These are phyloP conservation scores for Palythoa grandis DNA, from an alignment of 92 coral and sea anemone species.

Conservation along the genomic window DNA sequence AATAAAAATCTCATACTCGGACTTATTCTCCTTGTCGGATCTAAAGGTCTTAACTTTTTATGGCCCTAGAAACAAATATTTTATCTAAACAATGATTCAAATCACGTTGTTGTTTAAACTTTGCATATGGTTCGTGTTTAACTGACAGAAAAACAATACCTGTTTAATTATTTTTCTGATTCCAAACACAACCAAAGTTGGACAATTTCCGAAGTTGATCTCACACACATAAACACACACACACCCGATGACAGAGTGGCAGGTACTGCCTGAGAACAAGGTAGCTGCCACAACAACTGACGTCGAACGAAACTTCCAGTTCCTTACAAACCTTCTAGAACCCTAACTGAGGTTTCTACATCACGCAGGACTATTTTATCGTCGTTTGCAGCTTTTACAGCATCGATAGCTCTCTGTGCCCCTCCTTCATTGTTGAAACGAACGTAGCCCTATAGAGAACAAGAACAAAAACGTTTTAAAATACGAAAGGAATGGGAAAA, in stretches of 20 bases:
- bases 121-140: too few relatives aligned
- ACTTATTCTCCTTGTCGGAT: too few relatives aligned
- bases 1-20: too few relatives aligned
- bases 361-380: slow-evolving; percentile 79
- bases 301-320: neutral
- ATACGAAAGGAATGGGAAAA: neutral
- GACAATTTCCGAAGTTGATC: too few relatives aligned
- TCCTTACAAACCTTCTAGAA: slow-evolving; percentile 75
- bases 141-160: too few relatives aligned
- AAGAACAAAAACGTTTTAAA: neutral
- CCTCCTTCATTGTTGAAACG: slow-evolving; percentile 81
- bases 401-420: slow-evolving; percentile 86
- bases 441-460: slow-evolving; percentile 66
- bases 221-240: too few relatives aligned
- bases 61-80: too few relatives aligned
- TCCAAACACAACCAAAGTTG: too few relatives aligned
- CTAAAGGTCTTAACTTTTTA: too few relatives aligned
- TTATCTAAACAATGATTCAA: too few relatives aligned
- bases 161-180: too few relatives aligned
- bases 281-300: neutral
- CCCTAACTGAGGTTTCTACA: slow-evolving; percentile 68
- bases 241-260: neutral
- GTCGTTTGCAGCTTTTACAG: slow-evolving; percentile 77
- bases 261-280: neutral
- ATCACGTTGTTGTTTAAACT: too few relatives aligned